Conservation (phyloP, 2,113 vertebrate species). For the Manacus vitellinus region DNA sequence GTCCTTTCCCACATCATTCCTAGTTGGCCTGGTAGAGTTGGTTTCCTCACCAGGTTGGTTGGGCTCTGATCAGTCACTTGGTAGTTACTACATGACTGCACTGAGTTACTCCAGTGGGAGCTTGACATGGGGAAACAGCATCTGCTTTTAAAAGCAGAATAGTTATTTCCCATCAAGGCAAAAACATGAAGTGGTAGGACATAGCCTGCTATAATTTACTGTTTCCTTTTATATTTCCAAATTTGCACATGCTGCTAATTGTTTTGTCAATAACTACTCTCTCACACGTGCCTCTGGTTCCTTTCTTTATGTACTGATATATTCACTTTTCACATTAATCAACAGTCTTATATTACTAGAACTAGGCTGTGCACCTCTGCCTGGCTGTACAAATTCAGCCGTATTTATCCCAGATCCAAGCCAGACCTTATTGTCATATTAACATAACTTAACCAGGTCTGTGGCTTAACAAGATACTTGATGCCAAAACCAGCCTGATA, state of each 20-base stretch:
- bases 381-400: background rate
- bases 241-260: background rate
- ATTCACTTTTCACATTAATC: background rate
- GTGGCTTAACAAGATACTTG: background rate
- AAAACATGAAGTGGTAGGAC: background rate
- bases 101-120: background rate
- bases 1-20: background rate
- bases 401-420: background rate
- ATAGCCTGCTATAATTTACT: background rate
- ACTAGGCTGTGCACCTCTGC: background rate
- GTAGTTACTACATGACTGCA: background rate
- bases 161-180: background rate
- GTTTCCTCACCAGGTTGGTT: background rate
- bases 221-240: background rate
- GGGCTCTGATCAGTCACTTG: background rate
- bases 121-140: background rate
- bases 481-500: background rate
- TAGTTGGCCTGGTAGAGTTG: background rate
- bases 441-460: background rate
- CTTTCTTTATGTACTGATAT: background rate
- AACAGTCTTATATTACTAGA: background rate
- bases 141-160: background rate
- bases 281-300: background rate
- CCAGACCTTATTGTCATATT: background rate
- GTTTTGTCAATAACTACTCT: background rate